These are phyloP conservation scores for Cosmopolites sordidus DNA, from an alignment of 2,888 invertebrate genomes.

Conservation along the genomic window DNA sequence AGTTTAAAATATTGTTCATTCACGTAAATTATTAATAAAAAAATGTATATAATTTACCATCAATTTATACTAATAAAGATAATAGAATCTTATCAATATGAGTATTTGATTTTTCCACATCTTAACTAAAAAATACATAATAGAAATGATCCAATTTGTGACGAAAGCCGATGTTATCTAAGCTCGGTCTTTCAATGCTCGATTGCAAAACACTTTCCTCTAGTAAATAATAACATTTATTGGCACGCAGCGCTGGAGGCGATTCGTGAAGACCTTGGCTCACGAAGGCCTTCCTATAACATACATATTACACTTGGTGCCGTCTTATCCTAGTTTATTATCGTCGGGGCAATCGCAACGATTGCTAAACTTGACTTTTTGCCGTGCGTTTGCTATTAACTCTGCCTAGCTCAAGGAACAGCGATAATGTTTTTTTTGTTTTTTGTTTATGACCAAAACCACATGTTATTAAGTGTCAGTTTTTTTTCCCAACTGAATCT, in stretches of 20 bases:
- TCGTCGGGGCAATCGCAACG: conserved; percentile 10
- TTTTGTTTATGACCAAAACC: too few species aligned
- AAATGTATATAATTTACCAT: too few species aligned
- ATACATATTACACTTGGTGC: conserved; percentile 38
- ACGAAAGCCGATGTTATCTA: background rate
- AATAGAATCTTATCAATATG: too few species aligned
- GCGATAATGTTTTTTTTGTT: too few species aligned
- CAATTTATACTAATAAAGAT: too few species aligned
- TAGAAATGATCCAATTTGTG: background rate
- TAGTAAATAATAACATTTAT: conserved; percentile 9
- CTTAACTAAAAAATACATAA: too few species aligned
- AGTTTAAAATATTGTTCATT: too few species aligned
- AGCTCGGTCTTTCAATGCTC: conserved; percentile 1
- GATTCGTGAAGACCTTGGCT: conserved; percentile 42
- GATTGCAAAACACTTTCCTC: background rate
- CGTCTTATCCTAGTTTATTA: conserved; percentile 32
- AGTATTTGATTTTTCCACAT: too few species aligned
- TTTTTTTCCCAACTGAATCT: too few species aligned
- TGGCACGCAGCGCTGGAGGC: conserved; percentile 31
- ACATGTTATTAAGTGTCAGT: too few species aligned
- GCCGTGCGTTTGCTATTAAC: background rate
- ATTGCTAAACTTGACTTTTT: conserved; percentile 1
- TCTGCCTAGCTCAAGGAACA: too few species aligned
- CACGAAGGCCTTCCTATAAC: conserved; percentile 40
- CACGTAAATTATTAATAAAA: too few species aligned